These are phyloP conservation scores for Diplodus sargus DNA, from an alignment of 2,797 vertebrate species.

Conservation along the genomic window DNA sequence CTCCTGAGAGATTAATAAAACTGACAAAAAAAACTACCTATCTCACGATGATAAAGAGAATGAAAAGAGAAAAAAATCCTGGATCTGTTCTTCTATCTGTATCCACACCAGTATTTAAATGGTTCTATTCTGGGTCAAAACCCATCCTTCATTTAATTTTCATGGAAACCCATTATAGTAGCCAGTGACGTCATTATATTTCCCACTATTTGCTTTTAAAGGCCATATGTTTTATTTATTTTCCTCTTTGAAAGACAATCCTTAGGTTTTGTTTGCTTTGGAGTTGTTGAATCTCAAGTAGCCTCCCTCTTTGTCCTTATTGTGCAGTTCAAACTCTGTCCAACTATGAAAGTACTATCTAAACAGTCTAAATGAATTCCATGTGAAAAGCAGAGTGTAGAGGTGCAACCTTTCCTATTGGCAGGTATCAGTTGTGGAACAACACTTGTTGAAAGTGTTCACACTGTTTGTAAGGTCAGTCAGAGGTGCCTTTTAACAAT, in stretches of 20 bases:
- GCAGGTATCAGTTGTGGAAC: neutral
- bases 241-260: neutral
- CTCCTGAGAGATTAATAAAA: no score
- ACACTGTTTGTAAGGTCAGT: conserved; percentile 20
- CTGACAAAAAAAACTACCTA: no score
- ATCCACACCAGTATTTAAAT: no score
- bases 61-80: no score
- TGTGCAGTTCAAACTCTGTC: neutral
- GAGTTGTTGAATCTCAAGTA: neutral
- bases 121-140: no score
- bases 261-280: neutral
- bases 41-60: no score
- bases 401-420: conserved; percentile 22
- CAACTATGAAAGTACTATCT: neutral
- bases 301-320: neutral
- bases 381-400: neutral
- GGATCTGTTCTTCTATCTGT: no score
- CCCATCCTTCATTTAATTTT: no score
- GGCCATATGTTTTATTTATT: no score
- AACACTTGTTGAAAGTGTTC: neutral
- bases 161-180: no score
- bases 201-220: no score
- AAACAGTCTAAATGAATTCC: neutral
- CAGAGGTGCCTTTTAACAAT: conserved; percentile 4
- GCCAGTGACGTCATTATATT: no score